Conservation (phyloP, 2,797 vertebrate species). For the Babyrousa celebensis region DNA sequence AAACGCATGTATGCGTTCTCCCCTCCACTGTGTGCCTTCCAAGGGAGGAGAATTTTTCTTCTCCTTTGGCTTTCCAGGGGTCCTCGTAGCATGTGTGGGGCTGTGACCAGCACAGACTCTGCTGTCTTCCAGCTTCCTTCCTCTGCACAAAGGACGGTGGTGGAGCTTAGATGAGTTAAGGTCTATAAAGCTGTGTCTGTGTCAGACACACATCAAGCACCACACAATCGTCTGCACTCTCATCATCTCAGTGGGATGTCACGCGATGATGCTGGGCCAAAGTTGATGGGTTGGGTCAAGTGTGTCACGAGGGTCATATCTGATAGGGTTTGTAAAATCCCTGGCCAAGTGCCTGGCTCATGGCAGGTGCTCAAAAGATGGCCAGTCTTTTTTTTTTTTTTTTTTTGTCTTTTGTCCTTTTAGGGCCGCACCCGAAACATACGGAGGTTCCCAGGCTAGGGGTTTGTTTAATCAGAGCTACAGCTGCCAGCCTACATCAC, state of each 20-base stretch:
- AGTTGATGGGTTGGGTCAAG: neutral
- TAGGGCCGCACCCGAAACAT: too few species aligned
- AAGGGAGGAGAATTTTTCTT: neutral
- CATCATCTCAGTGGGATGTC: neutral
- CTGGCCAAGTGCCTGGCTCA: neutral
- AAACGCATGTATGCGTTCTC: neutral
- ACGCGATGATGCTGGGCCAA: neutral
- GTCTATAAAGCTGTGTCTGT: neutral
- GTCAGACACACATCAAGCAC: neutral
- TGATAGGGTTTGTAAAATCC: neutral
- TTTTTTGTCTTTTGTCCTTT: too few species aligned
- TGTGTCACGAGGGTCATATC: neutral
- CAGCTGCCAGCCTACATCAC: too few species aligned
- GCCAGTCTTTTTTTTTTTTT: neutral
- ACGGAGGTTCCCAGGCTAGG: too few species aligned
- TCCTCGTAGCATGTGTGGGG: neutral
- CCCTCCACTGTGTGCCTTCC: neutral
- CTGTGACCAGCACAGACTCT: neutral
- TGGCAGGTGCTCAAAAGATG: neutral
- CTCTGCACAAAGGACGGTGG: neutral
- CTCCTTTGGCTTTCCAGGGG: neutral
- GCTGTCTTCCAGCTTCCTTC: neutral
- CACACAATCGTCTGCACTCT: neutral
- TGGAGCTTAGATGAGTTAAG: neutral
- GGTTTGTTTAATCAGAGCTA: too few species aligned